A percentile compares a stretch with the other conserved stretches of the same genome.
These are phyloP conservation scores for Dromius quadrimaculatus DNA, from an alignment of 2,888 invertebrate genomes.

Conservation along the genomic window DNA sequence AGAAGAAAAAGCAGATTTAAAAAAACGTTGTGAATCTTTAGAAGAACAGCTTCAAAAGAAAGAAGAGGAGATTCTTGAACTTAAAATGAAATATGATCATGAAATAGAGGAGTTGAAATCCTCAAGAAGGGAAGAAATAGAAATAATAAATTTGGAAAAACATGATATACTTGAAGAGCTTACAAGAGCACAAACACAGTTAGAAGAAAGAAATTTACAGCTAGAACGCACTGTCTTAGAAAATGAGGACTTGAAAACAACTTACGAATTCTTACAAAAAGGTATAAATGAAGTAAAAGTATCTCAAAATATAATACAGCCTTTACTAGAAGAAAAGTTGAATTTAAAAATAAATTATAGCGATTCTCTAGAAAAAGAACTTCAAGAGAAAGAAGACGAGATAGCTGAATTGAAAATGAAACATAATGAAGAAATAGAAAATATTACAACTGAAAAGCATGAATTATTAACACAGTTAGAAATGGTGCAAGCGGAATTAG, in stretches of 20 bases:
- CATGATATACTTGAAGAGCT: conserved; percentile 15
- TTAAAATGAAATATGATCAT: too few relatives aligned
- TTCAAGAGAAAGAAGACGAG: conserved; percentile 52
- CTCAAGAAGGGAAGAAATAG: neutral
- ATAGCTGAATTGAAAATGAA: neutral
- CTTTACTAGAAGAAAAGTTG: conserved; percentile 21
- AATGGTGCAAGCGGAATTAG: conserved; percentile 60
- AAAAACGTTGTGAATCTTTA: too few relatives aligned
- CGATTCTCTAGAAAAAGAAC: conserved; percentile 53
- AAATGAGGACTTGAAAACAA: conserved; percentile 4
- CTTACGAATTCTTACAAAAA: conserved; percentile 4
- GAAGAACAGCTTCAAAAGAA: too few relatives aligned
- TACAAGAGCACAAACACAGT: neutral
- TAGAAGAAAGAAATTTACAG: conserved; percentile 18
- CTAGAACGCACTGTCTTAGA: neutral
- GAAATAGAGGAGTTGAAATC: conserved; percentile 16
- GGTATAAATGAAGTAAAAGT: conserved; percentile 20
- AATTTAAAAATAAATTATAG: conserved; percentile 19
- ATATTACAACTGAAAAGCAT: conserved; percentile 64
- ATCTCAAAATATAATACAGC: conserved; percentile 19
- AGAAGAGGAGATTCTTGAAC: too few relatives aligned
- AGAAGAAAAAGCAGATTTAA: too few relatives aligned
- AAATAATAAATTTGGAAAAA: conserved; percentile 9
- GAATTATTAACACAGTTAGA: conserved; percentile 57
- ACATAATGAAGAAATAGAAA: conserved; percentile 61